phyloP scores from a whole-genome alignment of 2,113 vertebrate genomes.

The Myotis davidii region DNA sequence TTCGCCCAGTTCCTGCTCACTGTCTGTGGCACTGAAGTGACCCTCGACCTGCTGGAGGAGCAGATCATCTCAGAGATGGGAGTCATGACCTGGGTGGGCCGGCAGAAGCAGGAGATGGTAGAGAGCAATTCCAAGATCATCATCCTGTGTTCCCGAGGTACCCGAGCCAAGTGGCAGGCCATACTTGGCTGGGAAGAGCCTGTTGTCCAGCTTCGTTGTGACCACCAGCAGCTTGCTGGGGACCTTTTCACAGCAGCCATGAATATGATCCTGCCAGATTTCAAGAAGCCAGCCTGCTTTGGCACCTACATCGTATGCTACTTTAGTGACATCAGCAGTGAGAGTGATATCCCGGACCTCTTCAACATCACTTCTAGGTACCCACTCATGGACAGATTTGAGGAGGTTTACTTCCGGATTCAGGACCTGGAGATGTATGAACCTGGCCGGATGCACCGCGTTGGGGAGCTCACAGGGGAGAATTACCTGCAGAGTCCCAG shows the following conservation, averaged over 20 bases:
- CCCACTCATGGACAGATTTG: conserved; percentile 93
- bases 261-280: conserved; percentile 93
- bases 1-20: conserved; percentile 93
- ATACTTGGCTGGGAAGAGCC: conserved; percentile 86
- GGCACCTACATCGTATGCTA: conserved; percentile 96
- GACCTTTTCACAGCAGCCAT: conserved; percentile 95
- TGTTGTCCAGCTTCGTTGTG: conserved; percentile 87
- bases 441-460: conserved; percentile 88
- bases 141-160: conserved; percentile 93
- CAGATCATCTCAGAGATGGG: conserved; percentile 90
- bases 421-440: conserved; percentile 94
- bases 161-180: conserved; percentile 95
- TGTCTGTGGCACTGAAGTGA: conserved; percentile 91
- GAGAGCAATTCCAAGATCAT: conserved; percentile 90
- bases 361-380: conserved; percentile 91
- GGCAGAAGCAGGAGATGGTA: conserved; percentile 90
- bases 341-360: conserved; percentile 90
- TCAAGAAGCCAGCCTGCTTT: conserved; percentile 90
- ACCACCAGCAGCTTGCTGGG: conserved; percentile 85
- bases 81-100: conserved; percentile 91
- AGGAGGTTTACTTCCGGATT: conserved; percentile 95
- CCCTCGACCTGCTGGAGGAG: conserved; percentile 92
- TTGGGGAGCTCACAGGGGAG: conserved; percentile 87
- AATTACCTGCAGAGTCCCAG: conserved; percentile 87
- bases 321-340: conserved; percentile 90